Conservation (phyloP, 1,140 invertebrate genomes). For the Dendroctonus ponderosae region DNA sequence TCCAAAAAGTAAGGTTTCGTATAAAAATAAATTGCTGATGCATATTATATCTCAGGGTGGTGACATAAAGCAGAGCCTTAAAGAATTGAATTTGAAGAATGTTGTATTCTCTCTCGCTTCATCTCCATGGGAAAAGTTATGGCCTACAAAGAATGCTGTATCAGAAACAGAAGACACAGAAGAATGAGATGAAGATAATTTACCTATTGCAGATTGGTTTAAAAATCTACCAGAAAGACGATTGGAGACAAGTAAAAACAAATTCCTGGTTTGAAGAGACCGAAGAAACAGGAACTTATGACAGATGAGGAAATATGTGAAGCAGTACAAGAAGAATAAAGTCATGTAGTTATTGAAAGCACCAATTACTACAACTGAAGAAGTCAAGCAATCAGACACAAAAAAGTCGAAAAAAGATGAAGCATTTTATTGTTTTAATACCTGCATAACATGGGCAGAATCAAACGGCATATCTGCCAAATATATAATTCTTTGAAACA, state of each 20-base stretch:
- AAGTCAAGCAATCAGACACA: too few species aligned
- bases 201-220: too few species aligned
- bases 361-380: too few species aligned
- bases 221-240: background rate
- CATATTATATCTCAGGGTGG: background rate
- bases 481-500: too few species aligned
- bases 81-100: constrained; percentile 35
- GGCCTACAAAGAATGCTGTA: background rate
- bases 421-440: too few species aligned
- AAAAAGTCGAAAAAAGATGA: too few species aligned
- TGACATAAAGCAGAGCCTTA: constrained; percentile 16
- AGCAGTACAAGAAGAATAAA: too few species aligned
- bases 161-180: background rate
- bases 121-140: constrained; percentile 3
- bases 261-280: background rate
- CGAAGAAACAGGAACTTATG: background rate
- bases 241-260: background rate
- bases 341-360: too few species aligned
- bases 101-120: too few species aligned
- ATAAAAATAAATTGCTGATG: constrained; percentile 32
- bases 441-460: too few species aligned
- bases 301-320: too few species aligned
- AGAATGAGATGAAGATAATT: background rate
- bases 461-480: too few species aligned
- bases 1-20: constrained; percentile 41